These are phyloP conservation scores for Meliscaeva auricollis DNA, from an alignment of 2,888 invertebrate species.

Conservation along the genomic window DNA sequence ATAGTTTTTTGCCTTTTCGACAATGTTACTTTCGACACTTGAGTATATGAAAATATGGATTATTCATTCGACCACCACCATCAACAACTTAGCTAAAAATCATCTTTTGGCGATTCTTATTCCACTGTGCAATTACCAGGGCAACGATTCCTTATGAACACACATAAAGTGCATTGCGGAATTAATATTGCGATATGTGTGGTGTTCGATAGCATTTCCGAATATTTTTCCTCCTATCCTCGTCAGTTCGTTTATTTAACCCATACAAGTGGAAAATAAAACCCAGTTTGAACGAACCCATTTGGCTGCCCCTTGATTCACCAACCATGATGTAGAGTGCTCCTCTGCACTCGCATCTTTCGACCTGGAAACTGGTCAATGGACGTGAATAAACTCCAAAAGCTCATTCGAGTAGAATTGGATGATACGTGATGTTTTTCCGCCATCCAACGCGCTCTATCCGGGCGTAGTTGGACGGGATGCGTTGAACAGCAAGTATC, in stretches of 20 bases:
- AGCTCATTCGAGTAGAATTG: slow-evolving; percentile 65
- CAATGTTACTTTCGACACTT: no score
- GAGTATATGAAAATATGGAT: no score
- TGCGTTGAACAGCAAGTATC: slow-evolving; percentile 22
- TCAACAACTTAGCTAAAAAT: neutral
- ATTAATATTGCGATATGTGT: slow-evolving; percentile 65
- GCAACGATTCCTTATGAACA: slow-evolving; percentile 37
- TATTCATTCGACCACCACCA: no score
- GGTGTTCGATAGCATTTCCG: slow-evolving; percentile 61
- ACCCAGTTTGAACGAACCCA: slow-evolving; percentile 5
- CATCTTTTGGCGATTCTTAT: neutral
- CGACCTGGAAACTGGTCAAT: slow-evolving; percentile 57
- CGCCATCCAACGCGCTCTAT: slow-evolving; percentile 1
- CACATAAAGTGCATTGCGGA: slow-evolving; percentile 60
- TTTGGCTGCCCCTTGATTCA: slow-evolving; percentile 19
- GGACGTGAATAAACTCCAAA: slow-evolving; percentile 69
- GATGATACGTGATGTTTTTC: slow-evolving; percentile 65
- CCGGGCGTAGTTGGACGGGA: neutral
- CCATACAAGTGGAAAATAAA: slow-evolving; percentile 60
- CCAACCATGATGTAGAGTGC: slow-evolving; percentile 22
- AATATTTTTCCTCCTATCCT: slow-evolving; percentile 19
- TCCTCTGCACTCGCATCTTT: neutral
- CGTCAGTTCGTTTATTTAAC: slow-evolving; percentile 63
- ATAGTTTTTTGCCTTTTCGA: no score
- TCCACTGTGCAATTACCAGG: neutral